Base-by-base conservation (phyloP, 2,113 vertebrate genomes). In the Ciconia stormi region DNA sequence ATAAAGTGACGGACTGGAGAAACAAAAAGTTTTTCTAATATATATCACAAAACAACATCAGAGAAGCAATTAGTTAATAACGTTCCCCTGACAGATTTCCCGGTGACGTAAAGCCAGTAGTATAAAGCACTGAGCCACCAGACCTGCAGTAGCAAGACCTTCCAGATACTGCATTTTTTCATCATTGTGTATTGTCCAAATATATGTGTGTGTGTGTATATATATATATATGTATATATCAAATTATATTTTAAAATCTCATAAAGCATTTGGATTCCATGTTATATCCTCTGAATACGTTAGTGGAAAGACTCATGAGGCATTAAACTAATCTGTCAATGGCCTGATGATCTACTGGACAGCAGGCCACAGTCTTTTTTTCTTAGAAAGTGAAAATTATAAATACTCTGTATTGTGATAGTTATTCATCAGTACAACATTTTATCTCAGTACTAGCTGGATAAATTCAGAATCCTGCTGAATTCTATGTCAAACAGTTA, bases 181-280 rank as follows among this genome's bases (percentile, higher is more conserved):
- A 10, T 77, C 21, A 20, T 32, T 82, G 5, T 46, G 4, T 62
- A 26, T 49, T 66, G 10, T 74, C 20, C 20, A 82, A 61, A 61
- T 63, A 8, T 11, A 0, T 38, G 1, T 65, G 10, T 73, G 11
- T 67, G 13, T 59, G 2, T 78, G 2, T 46, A 1, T 71, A 6
- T 38, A 38, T 38, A 38, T 61, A 13, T 21, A 10, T 67, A 13
- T 38, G 2, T 46, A 13, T 38, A 2, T 46, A 34, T 61, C 10
- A 53, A 82, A 56, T 72, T 62, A 10, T 46, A 19, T 27, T 74
- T 74, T 29, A 38, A 88, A 81, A 82, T 61, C 17, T 73, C 55
- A 59, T 66, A 44, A 78, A 69, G 14, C 14, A 58, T 74, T 70
- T 87, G n/a, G 4, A 38, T 95, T 94, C 44, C 9, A 8, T 58